Conservation (phyloP, 2,888 invertebrate species). For the Netelia virgata region DNA sequence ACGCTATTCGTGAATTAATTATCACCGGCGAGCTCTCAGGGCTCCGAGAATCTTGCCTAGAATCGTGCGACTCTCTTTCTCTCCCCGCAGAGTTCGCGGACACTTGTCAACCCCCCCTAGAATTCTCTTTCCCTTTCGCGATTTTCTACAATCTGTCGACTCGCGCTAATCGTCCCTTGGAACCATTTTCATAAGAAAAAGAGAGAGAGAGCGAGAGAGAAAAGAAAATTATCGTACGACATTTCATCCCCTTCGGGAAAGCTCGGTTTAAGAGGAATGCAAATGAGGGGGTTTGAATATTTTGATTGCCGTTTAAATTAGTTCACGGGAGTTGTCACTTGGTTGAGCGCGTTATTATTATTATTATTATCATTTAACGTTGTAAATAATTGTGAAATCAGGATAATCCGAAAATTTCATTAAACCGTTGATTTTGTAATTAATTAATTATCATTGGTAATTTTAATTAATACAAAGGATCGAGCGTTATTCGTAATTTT, state of each 20-base stretch:
- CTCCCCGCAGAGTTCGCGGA: conserved; percentile 30
- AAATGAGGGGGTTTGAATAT: too few relatives aligned
- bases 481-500: too few relatives aligned
- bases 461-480: too few relatives aligned
- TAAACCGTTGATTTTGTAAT: too few relatives aligned
- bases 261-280: neutral
- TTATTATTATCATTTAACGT: too few relatives aligned
- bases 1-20: conserved; percentile 58
- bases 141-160: conserved; percentile 35
- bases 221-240: neutral
- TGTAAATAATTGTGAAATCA: too few relatives aligned
- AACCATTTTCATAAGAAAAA: neutral
- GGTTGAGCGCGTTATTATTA: too few relatives aligned
- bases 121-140: neutral
- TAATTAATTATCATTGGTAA: too few relatives aligned
- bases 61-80: neutral
- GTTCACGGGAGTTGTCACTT: too few relatives aligned
- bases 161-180: conserved; percentile 37
- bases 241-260: neutral
- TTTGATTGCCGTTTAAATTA: too few relatives aligned
- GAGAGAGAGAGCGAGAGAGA: too few relatives aligned
- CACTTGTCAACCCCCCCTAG: conserved; percentile 44
- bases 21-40: conserved; percentile 34
- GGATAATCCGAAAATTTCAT: too few relatives aligned
- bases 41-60: conserved; percentile 51